Percentiles rank a stretch among this genome's conserved stretches.
Evolutionary conservation across 37 sponge, comb jelly and placozoan species (phyloP).

Genomic region (Halisarca cf. caerulea): DNA sequence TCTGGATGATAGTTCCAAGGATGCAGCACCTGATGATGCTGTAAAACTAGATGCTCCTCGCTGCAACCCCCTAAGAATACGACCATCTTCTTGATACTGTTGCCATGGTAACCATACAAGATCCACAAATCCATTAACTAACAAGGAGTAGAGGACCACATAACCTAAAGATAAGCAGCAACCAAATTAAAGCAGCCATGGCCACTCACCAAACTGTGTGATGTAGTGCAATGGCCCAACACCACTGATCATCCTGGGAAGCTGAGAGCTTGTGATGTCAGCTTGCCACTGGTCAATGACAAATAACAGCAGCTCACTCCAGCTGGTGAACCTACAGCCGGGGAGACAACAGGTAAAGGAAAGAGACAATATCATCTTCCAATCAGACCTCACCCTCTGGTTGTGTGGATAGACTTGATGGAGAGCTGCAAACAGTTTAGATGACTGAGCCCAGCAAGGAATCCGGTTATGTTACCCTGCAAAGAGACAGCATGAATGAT

Average conservation of each 20-base stretch:
- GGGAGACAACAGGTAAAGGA: neutral
- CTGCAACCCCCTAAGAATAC: slow-evolving; percentile 90
- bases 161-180: neutral
- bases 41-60: slow-evolving; percentile 89
- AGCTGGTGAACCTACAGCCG: slow-evolving; percentile 67
- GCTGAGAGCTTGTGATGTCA: slow-evolving; percentile 78
- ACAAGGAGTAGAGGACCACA: neutral
- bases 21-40: slow-evolving; percentile 84
- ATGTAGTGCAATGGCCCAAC: slow-evolving; percentile 93
- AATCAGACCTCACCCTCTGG: slow-evolving; percentile 64
- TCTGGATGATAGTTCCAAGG: slow-evolving; percentile 83
- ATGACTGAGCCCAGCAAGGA: slow-evolving; percentile 83
- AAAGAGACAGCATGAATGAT: neutral
- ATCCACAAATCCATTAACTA: slow-evolving; percentile 85
- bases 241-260: slow-evolving; percentile 84
- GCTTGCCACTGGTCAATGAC: slow-evolving; percentile 65
- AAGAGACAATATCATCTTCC: too few relatives aligned
- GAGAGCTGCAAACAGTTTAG: slow-evolving; percentile 85
- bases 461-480: slow-evolving; percentile 81
- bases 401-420: slow-evolving; percentile 73
- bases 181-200: neutral
- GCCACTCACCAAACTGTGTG: slow-evolving; percentile 79
- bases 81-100: slow-evolving; percentile 96
- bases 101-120: slow-evolving; percentile 92
- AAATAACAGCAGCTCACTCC: slow-evolving; percentile 71